Percentiles rank a stretch among this genome's conserved stretches.
These are phyloP conservation scores for Drosophila fungiperda DNA, from an alignment of 2,888 invertebrate species.

Conservation along the genomic window DNA sequence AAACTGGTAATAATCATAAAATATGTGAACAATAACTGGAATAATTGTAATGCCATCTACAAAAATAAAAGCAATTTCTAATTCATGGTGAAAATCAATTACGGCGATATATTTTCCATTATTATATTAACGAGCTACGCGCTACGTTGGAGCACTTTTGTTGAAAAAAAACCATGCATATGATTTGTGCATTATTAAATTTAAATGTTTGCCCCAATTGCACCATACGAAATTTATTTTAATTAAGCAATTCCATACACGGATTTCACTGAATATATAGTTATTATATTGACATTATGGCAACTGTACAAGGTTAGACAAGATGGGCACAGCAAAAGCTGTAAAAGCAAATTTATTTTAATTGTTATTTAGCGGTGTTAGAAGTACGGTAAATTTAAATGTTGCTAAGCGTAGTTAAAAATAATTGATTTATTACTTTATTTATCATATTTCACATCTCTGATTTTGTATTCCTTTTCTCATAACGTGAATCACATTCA, in stretches of 20 bases:
- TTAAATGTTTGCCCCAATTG: conserved; percentile 25
- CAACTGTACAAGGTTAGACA: conserved; percentile 21
- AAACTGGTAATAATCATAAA: conserved; percentile 7
- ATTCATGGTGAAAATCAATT: conserved; percentile 63
- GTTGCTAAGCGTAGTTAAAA: neutral
- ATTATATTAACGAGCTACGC: conserved; percentile 27
- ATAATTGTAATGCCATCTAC: conserved; percentile 16
- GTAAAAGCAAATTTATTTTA: neutral
- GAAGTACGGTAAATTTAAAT: neutral
- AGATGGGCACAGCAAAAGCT: neutral
- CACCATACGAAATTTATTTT: conserved; percentile 48
- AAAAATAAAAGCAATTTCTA: conserved; percentile 34
- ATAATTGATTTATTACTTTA: neutral
- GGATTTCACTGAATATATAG: conserved; percentile 39
- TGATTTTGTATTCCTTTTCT: conserved; percentile 15
- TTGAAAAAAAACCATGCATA: conserved; percentile 9
- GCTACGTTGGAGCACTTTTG: conserved; percentile 3
- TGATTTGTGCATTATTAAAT: conserved; percentile 18
- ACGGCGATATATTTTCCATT: conserved; percentile 30
- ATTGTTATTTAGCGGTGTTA: neutral
- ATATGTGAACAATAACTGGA: conserved; percentile 15
- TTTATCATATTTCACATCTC: neutral
- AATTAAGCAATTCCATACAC: conserved; percentile 59
- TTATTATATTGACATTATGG: conserved; percentile 41
- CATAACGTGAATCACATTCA: conserved; percentile 32